A percentile compares a stretch with the other conserved stretches of the same genome.
Evolutionary conservation across 1,140 invertebrate genomes (phyloP).

Genomic region (Pararge aegeria): DNA sequence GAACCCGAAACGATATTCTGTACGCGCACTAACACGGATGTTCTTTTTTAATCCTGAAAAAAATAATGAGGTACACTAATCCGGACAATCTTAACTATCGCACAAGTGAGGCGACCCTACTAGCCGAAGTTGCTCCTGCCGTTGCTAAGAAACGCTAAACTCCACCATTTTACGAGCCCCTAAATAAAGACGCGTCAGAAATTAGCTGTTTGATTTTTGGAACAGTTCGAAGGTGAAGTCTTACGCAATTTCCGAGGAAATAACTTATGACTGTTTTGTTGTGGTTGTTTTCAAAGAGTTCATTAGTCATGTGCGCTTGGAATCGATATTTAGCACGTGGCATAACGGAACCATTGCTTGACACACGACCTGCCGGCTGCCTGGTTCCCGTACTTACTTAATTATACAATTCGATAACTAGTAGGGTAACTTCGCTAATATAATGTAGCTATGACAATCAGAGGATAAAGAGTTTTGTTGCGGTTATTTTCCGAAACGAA

Average conservation of each 20-base stretch:
- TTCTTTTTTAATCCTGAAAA: no score
- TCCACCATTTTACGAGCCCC: slow-evolving; percentile 8
- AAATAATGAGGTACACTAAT: neutral
- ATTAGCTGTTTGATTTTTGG: slow-evolving; percentile 2
- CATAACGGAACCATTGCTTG: neutral
- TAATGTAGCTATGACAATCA: no score
- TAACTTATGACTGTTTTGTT: neutral
- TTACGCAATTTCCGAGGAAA: slow-evolving; percentile 13
- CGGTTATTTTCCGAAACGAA: no score
- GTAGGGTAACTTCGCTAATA: no score
- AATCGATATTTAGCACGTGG: slow-evolving; percentile 4
- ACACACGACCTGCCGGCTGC: no score
- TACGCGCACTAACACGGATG: no score
- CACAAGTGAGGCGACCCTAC: neutral
- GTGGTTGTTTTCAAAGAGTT: slow-evolving; percentile 10
- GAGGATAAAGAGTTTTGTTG: no score
- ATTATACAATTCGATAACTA: no score
- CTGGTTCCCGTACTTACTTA: no score
- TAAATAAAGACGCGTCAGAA: slow-evolving; percentile 6
- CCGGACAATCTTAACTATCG: neutral
- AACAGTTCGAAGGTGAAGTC: neutral
- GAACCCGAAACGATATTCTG: no score
- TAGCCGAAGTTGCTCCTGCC: slow-evolving; percentile 24
- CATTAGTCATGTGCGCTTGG: neutral
- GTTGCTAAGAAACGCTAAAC: slow-evolving; percentile 36